These are phyloP conservation scores for Triplophysa siluroides DNA, from an alignment of 2,113 vertebrate species.

Conservation along the genomic window DNA sequence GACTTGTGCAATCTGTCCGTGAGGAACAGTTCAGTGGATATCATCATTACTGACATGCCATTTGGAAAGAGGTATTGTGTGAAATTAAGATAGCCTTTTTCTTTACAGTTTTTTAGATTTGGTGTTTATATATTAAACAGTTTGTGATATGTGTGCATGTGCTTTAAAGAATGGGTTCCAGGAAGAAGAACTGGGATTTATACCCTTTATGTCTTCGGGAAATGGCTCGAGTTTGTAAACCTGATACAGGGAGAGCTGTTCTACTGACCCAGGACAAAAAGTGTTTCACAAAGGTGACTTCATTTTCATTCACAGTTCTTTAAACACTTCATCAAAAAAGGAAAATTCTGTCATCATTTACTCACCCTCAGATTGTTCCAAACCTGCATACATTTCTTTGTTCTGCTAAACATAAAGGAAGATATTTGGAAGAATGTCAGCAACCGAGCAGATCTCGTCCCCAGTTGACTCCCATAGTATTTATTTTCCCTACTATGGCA, in stretches of 20 bases:
- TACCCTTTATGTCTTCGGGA: constrained; percentile 91
- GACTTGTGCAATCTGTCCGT: constrained; percentile 87
- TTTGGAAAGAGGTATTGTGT: constrained; percentile 91
- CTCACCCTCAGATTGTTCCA: too few relatives aligned
- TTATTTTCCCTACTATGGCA: too few relatives aligned
- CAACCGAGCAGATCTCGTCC: too few relatives aligned
- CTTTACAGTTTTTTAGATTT: background rate
- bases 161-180: constrained; percentile 88
- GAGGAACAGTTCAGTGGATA: constrained; percentile 85
- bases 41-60: constrained; percentile 94
- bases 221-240: constrained; percentile 90
- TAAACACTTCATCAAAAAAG: background rate
- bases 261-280: constrained; percentile 96
- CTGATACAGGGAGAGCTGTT: constrained; percentile 86
- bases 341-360: too few relatives aligned
- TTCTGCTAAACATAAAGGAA: too few relatives aligned
- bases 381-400: too few relatives aligned
- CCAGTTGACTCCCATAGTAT: too few relatives aligned
- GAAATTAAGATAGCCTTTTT: background rate
- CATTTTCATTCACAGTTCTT: background rate
- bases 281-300: constrained; percentile 89
- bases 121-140: background rate
- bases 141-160: constrained; percentile 7
- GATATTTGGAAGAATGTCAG: too few relatives aligned
- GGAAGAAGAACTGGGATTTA: constrained; percentile 96